Conservation (phyloP, 2,113 vertebrate species). For the Heteronetta atricapilla region DNA sequence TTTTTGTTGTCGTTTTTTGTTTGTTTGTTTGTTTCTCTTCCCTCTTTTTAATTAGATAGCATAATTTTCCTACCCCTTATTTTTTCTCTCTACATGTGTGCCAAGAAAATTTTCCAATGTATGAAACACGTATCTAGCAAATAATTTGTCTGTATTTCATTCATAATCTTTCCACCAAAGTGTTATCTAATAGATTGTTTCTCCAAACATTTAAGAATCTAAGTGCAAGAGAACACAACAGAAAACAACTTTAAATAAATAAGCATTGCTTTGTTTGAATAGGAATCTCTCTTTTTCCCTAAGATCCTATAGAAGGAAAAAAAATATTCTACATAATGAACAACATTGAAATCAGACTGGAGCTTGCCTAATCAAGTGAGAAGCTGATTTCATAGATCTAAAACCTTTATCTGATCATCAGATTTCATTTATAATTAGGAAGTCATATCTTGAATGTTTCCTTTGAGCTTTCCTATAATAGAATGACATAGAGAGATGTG, state of each 20-base stretch:
- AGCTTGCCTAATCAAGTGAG: background rate
- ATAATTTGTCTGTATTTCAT: background rate
- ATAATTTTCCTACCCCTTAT: background rate
- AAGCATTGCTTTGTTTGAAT: background rate
- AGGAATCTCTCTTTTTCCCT: background rate
- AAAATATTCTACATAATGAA: background rate
- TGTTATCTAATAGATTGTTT: background rate
- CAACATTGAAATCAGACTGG: background rate
- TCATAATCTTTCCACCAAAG: background rate
- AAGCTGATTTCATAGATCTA: background rate
- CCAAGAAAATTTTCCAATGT: background rate
- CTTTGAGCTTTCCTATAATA: background rate
- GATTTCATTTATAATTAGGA: background rate
- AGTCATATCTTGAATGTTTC: background rate
- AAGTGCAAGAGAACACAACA: background rate
- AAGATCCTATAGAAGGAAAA: background rate
- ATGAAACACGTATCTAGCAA: background rate
- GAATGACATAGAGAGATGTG: background rate
- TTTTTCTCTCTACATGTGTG: background rate
- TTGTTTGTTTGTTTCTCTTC: too few relatives aligned
- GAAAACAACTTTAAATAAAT: background rate
- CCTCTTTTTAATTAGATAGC: background rate
- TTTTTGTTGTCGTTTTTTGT: too few relatives aligned
- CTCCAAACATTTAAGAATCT: background rate
- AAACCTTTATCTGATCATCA: background rate